phyloP scores from a whole-genome alignment of 2,113 vertebrate species.

The Antennarius striatus region DNA sequence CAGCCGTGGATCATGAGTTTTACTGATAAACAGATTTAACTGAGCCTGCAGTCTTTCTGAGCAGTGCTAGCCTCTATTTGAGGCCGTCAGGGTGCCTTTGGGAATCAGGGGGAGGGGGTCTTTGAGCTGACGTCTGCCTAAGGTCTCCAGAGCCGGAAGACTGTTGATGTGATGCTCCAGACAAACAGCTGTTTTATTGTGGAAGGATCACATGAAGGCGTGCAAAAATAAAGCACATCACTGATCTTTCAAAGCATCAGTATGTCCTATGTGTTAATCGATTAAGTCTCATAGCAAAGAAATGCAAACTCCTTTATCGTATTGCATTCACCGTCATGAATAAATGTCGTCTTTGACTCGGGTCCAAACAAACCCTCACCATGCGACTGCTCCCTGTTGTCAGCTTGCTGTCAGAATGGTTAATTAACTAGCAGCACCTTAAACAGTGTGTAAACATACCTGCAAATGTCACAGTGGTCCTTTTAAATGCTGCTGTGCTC shows the following conservation, averaged over 20 bases:
- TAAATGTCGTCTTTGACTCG: neutral
- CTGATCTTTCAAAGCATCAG: slow-evolving; percentile 41
- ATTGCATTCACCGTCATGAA: neutral
- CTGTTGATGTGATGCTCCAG: slow-evolving; percentile 33
- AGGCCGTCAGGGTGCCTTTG: slow-evolving; percentile 41
- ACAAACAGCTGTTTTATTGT: slow-evolving; percentile 31
- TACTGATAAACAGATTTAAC: slow-evolving; percentile 68
- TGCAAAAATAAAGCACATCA: slow-evolving; percentile 26
- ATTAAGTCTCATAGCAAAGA: neutral
- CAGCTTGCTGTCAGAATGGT: neutral
- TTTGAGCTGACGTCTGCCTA: slow-evolving; percentile 67
- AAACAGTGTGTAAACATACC: neutral
- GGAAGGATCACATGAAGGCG: slow-evolving; percentile 25
- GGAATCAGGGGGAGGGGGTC: slow-evolving; percentile 32
- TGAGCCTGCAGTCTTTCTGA: slow-evolving; percentile 56
- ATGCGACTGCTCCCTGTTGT: neutral
- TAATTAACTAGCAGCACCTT: neutral
- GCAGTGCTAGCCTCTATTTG: slow-evolving; percentile 56
- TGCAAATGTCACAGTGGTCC: neutral
- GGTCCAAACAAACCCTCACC: neutral
- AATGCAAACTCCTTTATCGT: slow-evolving; percentile 9
- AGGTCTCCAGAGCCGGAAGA: slow-evolving; percentile 52
- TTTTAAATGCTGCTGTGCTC: neutral
- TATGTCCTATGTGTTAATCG: slow-evolving; percentile 21
- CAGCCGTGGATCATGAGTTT: slow-evolving; percentile 60